These are phyloP conservation scores for Eristalis arbustorum DNA, from an alignment of 2,888 invertebrate species.

Conservation along the genomic window DNA sequence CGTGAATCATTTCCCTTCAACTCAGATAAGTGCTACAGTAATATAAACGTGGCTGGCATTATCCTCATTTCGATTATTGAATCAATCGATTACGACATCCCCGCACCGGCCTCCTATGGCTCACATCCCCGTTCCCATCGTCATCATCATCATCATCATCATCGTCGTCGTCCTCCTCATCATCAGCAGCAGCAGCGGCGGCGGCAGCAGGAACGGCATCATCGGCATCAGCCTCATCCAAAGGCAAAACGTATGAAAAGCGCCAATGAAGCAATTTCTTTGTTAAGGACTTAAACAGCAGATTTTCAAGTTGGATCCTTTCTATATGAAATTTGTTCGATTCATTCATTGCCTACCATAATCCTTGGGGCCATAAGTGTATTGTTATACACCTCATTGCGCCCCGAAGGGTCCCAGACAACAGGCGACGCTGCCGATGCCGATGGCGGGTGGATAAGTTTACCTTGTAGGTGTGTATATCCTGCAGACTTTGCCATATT, in stretches of 20 bases:
- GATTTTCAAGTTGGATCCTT: constrained; percentile 71
- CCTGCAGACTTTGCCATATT: constrained; percentile 69
- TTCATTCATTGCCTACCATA: constrained; percentile 70
- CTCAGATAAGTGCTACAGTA: constrained; percentile 67
- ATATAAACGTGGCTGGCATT: constrained; percentile 70
- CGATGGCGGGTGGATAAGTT: constrained; percentile 56
- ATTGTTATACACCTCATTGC: constrained; percentile 71
- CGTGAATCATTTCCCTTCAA: constrained; percentile 63
- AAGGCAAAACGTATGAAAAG: constrained; percentile 68
- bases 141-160: constrained; percentile 5
- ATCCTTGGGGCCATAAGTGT: constrained; percentile 70
- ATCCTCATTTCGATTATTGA: constrained; percentile 71
- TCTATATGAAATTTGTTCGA: constrained; percentile 69
- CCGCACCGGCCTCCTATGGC: constrained; percentile 32
- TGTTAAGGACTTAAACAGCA: constrained; percentile 70
- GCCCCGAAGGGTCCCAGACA: constrained; percentile 66
- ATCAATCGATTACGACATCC: constrained; percentile 67
- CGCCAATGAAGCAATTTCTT: constrained; percentile 71
- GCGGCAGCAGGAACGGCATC: not conserved
- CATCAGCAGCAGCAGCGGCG: not conserved
- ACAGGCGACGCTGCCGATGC: constrained; percentile 10
- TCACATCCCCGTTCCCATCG: not conserved
- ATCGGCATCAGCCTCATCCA: constrained; percentile 22
- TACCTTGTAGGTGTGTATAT: constrained; percentile 70
- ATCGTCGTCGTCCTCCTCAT: not conserved